These are phyloP conservation scores for Villa cingulata DNA, from an alignment of 2,888 invertebrate species.

Conservation along the genomic window DNA sequence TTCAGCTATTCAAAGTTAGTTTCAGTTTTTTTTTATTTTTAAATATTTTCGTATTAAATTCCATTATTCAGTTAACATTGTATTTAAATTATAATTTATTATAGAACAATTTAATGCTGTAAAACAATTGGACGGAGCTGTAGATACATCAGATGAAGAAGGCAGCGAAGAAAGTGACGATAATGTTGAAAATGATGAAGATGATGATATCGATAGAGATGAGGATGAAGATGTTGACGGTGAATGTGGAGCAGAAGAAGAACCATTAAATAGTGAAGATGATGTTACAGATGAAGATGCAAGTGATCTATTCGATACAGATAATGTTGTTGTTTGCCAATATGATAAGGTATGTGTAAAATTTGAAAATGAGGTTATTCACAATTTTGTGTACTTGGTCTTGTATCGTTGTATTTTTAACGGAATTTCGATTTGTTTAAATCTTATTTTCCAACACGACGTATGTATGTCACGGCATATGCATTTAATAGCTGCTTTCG, in stretches of 20 bases:
- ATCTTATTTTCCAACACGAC: no score
- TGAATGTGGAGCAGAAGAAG: conserved; percentile 61
- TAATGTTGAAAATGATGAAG: conserved; percentile 56
- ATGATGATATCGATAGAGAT: conserved; percentile 54
- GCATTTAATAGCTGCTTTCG: no score
- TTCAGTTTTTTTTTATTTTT: neutral
- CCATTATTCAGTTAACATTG: no score
- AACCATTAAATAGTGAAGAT: conserved; percentile 91
- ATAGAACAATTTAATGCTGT: conserved; percentile 29
- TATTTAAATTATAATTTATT: no score
- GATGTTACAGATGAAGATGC: conserved; percentile 96
- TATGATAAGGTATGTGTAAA: conserved; percentile 94
- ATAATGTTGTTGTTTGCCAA: conserved; percentile 98
- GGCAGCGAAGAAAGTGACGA: conserved; percentile 64
- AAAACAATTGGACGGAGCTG: conserved; percentile 48
- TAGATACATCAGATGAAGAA: conserved; percentile 62
- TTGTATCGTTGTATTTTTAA: no score
- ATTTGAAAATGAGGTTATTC: no score
- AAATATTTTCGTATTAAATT: no score
- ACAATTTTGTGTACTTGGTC: no score
- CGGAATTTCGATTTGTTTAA: no score
- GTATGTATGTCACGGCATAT: no score
- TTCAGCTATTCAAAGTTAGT: conserved; percentile 36
- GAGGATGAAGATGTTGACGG: conserved; percentile 51
- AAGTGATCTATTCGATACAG: conserved; percentile 91